phyloP scores from a whole-genome alignment of 2,113 vertebrate species.

The Globicephala melas region DNA sequence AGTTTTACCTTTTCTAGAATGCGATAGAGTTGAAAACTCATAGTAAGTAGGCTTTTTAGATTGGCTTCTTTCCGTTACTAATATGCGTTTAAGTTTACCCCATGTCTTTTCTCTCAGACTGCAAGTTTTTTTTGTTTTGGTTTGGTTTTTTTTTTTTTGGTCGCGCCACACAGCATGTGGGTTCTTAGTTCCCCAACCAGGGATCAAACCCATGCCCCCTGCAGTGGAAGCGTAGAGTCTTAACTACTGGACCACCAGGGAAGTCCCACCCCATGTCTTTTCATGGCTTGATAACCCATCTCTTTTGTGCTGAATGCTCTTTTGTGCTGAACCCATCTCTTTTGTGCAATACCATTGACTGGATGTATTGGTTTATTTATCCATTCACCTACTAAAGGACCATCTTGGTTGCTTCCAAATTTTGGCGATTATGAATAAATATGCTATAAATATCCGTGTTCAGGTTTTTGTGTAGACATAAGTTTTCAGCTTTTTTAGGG shows the following conservation, averaged over 20 bases:
- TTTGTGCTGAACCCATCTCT: neutral
- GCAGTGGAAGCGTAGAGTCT: too few species aligned
- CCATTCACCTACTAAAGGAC: neutral
- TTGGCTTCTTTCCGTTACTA: neutral
- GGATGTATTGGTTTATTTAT: neutral
- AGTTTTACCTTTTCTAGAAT: neutral
- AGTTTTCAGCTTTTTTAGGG: neutral
- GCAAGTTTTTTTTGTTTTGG: too few species aligned
- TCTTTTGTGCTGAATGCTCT: neutral
- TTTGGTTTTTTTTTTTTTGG: too few species aligned
- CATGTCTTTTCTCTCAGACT: neutral
- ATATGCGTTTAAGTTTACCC: neutral
- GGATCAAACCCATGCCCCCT: too few species aligned
- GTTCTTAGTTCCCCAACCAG: too few species aligned
- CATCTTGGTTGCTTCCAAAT: neutral
- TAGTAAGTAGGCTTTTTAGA: neutral
- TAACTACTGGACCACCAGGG: too few species aligned
- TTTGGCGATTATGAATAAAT: neutral
- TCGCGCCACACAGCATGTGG: rapidly evolving
- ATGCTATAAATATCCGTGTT: neutral
- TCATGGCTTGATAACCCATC: neutral
- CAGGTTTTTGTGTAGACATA: neutral
- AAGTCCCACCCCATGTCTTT: neutral
- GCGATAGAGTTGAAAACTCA: neutral
- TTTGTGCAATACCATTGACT: neutral